phyloP scores from a whole-genome alignment of 2,797 vertebrate species.

The Poeciliopsis turneri region DNA sequence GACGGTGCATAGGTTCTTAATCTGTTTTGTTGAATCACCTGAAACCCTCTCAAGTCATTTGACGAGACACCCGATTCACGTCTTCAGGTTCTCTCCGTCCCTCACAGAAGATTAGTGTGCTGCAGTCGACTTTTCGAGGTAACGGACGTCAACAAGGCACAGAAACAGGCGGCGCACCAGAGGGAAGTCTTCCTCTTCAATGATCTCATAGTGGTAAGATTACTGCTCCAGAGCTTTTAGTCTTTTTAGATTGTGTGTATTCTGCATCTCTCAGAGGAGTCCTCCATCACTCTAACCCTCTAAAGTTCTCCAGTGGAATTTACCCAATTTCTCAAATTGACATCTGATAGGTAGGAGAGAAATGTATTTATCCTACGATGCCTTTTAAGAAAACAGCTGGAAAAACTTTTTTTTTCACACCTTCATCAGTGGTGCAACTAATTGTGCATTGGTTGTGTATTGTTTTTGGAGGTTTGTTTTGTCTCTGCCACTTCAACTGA shows the following conservation, averaged over 20 bases:
- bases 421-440: not conserved
- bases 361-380: not conserved
- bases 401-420: not conserved
- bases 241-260: not conserved
- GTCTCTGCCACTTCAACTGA: not conserved
- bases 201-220: slow-evolving; percentile 92
- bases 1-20: slow-evolving; percentile 6
- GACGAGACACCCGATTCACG: not conserved
- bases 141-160: slow-evolving; percentile 94
- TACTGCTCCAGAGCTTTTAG: not conserved
- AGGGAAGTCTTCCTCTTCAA: slow-evolving; percentile 99
- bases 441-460: not conserved
- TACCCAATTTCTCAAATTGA: not conserved
- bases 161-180: slow-evolving; percentile 98
- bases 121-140: slow-evolving; percentile 99
- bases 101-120: slow-evolving; percentile 95
- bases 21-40: not conserved
- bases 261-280: not conserved
- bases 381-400: not conserved
- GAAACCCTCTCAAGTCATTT: not conserved
- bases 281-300: not conserved
- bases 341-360: not conserved
- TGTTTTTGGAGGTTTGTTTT: not conserved
- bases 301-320: not conserved
- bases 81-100: slow-evolving; percentile 92